Conservation (phyloP, 2,113 vertebrate species). For the Muntiacus reevesi region DNA sequence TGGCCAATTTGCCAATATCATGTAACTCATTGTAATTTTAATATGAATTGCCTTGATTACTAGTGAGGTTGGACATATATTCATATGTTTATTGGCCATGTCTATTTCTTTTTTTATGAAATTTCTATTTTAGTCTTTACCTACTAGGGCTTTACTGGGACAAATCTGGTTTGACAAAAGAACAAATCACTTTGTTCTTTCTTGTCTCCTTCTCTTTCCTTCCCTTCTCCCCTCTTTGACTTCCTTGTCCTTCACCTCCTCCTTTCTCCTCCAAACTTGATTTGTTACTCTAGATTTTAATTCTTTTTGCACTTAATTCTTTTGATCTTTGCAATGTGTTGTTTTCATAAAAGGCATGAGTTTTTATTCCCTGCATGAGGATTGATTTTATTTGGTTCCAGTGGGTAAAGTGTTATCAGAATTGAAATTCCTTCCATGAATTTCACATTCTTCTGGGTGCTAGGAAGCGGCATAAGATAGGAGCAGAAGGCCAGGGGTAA, state of each 20-base stretch:
- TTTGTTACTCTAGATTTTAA: not conserved
- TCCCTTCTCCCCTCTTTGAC: not conserved
- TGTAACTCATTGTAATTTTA: not conserved
- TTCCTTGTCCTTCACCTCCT: not conserved
- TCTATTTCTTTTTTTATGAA: not conserved
- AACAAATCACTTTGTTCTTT: not conserved
- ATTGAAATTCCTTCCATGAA: not conserved
- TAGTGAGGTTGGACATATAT: not conserved
- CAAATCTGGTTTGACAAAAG: not conserved
- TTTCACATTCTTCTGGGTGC: not conserved
- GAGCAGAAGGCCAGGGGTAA: not conserved
- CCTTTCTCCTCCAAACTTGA: not conserved
- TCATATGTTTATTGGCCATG: not conserved
- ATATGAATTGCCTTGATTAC: not conserved
- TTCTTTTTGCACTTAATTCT: not conserved
- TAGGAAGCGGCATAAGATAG: not conserved
- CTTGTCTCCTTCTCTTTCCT: not conserved
- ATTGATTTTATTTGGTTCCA: slow-evolving; percentile 10
- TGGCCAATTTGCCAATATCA: not conserved
- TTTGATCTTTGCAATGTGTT: not conserved
- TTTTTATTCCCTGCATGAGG: not conserved
- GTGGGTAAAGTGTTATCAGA: not conserved
- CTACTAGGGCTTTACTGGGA: no score
- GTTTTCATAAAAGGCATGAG: not conserved
- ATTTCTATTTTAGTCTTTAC: not conserved